These are phyloP conservation scores for Pristionchus entomophagus DNA, from an alignment of 2,888 invertebrate genomes.

Conservation along the genomic window DNA sequence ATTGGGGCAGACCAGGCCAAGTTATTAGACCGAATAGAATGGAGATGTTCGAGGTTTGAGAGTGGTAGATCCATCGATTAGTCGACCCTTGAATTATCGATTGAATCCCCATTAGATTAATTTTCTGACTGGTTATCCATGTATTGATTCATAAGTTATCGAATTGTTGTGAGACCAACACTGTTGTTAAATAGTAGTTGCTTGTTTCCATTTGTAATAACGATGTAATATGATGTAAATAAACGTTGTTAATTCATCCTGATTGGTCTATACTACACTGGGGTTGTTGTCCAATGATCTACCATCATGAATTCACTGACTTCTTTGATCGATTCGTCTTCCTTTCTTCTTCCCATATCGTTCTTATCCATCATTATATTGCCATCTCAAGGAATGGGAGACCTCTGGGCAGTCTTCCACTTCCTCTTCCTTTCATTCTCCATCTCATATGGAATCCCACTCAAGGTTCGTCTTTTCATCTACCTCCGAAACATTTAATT, in stretches of 20 bases:
- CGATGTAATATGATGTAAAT: conserved; percentile 8
- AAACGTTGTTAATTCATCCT: not conserved
- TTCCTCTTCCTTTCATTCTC: conserved; percentile 2
- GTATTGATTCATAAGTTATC: not conserved
- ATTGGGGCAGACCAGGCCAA: conserved; percentile 29
- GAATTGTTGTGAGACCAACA: not conserved
- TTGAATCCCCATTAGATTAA: no score
- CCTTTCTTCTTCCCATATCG: not conserved
- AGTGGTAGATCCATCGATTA: no score
- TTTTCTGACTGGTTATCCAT: no score
- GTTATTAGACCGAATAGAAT: not conserved
- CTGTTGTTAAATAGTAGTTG: not conserved
- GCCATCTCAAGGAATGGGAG: not conserved
- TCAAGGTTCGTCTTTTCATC: not conserved
- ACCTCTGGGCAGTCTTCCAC: not conserved
- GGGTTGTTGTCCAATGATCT: not conserved
- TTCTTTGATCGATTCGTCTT: not conserved
- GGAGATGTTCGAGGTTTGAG: not conserved
- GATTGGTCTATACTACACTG: not conserved
- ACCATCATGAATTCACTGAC: not conserved
- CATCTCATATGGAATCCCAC: not conserved
- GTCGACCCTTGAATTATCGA: no score
- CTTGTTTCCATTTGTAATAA: not conserved
- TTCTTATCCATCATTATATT: not conserved
- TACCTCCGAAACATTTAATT: not conserved